Percentiles rank a stretch among this genome's conserved stretches.
Evolutionary conservation across 2,888 invertebrate genomes (phyloP).

Genomic region (Allophyes oxyacanthae): DNA sequence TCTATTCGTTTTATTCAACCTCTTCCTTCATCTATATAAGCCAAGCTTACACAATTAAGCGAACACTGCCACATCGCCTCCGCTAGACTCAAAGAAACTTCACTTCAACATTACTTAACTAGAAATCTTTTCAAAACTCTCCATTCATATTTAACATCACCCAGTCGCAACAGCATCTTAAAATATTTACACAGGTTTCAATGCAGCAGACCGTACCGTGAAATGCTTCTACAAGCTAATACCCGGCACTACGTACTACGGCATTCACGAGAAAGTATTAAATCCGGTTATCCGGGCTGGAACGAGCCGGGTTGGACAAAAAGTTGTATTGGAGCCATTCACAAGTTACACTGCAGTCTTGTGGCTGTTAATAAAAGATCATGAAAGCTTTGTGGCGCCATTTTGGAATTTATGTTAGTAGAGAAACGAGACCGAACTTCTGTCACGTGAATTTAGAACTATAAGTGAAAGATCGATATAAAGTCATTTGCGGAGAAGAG

Average conservation of each 20-base stretch:
- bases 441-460: too few species aligned
- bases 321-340: slow-evolving; percentile 21
- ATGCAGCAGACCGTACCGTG: not conserved
- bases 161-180: slow-evolving; percentile 4
- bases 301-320: slow-evolving; percentile 9
- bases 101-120: too few species aligned
- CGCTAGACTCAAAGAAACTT: too few species aligned
- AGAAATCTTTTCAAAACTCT: too few species aligned
- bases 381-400: not conserved
- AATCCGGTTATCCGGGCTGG: slow-evolving; percentile 22
- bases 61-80: too few species aligned
- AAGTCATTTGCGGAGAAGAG: too few species aligned
- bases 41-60: too few species aligned
- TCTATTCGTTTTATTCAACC: too few species aligned
- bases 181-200: slow-evolving; percentile 8
- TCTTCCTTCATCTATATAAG: too few species aligned
- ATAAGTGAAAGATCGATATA: too few species aligned
- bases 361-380: not conserved
- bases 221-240: slow-evolving; percentile 9
- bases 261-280: slow-evolving; percentile 16
- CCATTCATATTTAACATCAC: not conserved
- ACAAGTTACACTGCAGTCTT: slow-evolving; percentile 5
- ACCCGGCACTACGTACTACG: slow-evolving; percentile 5
- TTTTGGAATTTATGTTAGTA: not conserved
- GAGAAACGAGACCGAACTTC: too few species aligned